phyloP scores from a whole-genome alignment of 2,888 invertebrate species.

The Orthosia incerta region DNA sequence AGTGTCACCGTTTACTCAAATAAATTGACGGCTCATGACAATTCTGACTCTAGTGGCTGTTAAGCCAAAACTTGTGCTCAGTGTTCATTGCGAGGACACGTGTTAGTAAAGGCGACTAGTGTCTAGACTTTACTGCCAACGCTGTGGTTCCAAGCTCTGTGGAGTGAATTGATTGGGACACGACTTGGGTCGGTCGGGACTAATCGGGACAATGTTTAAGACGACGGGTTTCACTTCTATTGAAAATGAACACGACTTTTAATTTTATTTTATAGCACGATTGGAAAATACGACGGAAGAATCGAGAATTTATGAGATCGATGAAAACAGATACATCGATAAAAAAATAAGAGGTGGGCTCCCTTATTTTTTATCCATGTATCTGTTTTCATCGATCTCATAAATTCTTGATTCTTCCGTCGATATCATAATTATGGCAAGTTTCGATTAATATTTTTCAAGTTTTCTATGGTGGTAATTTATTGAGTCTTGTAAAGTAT shows the following conservation, averaged over 20 bases:
- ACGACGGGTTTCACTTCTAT: not conserved
- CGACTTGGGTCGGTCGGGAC: not conserved
- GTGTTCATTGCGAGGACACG: no score
- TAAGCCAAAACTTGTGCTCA: no score
- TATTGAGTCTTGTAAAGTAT: not conserved
- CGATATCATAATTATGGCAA: no score
- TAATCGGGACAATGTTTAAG: not conserved
- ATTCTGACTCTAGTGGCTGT: no score
- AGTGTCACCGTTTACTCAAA: no score
- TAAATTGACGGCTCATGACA: no score
- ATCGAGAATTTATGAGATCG: not conserved
- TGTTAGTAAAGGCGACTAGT: no score
- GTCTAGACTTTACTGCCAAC: not conserved
- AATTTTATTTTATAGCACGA: not conserved
- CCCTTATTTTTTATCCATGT: no score
- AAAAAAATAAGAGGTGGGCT: no score
- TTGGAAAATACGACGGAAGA: not conserved
- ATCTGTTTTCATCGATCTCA: no score
- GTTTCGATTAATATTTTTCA: no score
- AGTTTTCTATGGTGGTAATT: not conserved
- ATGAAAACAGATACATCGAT: not conserved
- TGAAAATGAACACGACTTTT: conserved; percentile 9
- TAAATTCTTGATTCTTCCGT: no score
- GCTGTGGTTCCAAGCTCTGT: not conserved
- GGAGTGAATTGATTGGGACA: conserved; percentile 44